Base-by-base conservation (phyloP, 2,797 vertebrate genomes). In the Bufotes viridis region DNA sequence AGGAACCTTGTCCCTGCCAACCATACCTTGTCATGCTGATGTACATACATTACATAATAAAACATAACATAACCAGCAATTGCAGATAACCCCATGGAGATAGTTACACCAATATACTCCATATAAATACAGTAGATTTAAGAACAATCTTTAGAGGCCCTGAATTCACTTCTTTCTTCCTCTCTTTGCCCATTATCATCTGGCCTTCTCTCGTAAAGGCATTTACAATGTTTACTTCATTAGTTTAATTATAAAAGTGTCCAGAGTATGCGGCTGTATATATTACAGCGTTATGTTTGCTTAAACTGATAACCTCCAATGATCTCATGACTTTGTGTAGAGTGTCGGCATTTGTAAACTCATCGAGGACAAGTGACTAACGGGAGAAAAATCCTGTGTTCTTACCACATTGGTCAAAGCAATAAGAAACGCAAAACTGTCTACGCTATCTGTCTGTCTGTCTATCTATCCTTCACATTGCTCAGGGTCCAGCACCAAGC, bases 231-330 rank as follows among this genome's bases (percentile, higher is more conserved):
- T 74, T 74, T 74, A 51, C 49, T n/a, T 76, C 4, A 67, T 51
- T 81, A 51, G 7, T 15, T 81, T 81, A 49, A 81, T 81, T 65
- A 81, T 24, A 63, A 14, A 63, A 65, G 80, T 81, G 80, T 81
- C 58, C 79, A 20, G 80, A 81, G 61, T 51, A 65, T 53, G 42
- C 60, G 18, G 8, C 34, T 81, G 61, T 81, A 17, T 63, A 63
- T 81, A 15, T 67, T 51, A 51, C 22, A 81, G 8, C 58, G n/a
- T 49, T 65, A 51, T 65, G 61, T 81, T 81, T 81, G 79, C 29
- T n/a, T 49, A 51, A n/a, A 81, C 34, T 17, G 58, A 63, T 63
- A 81, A 49, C 34, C n/a, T 20, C 29, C 7, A 61, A 29, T 34
- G 78, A 42, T 42, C 57, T n/a, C 49, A 55, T 55, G 75, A 78